Percentiles rank a stretch among this genome's conserved stretches.
phyloP scores from a whole-genome alignment of 2,113 vertebrate genomes.

The Taxidea taxus region DNA sequence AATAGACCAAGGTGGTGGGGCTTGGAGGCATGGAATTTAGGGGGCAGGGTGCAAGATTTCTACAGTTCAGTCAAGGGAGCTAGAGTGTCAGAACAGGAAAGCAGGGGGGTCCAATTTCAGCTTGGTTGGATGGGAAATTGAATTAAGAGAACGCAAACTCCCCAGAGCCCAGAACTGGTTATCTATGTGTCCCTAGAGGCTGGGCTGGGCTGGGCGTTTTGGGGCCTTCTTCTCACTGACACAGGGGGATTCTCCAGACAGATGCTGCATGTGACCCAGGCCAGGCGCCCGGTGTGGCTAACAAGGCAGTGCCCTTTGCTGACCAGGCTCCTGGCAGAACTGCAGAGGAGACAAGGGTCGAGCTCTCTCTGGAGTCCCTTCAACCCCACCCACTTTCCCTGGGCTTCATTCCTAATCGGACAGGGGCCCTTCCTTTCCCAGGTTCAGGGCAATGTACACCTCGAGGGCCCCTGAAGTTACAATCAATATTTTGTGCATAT shows the following conservation, averaged over 20 bases:
- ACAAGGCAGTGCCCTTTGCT: background rate
- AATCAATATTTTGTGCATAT: background rate
- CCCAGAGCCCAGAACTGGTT: background rate
- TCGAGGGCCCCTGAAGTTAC: background rate
- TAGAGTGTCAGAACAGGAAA: background rate
- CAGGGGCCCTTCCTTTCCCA: background rate
- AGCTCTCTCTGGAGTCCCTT: background rate
- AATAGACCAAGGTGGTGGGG: background rate
- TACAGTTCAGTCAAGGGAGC: background rate
- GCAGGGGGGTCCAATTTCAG: background rate
- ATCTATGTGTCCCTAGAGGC: background rate
- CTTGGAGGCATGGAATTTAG: background rate
- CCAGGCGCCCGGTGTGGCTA: background rate
- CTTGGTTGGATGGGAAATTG: background rate
- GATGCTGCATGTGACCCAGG: background rate
- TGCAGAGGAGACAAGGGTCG: background rate
- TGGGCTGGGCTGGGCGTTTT: background rate
- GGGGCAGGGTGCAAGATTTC: background rate
- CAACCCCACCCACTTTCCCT: background rate
- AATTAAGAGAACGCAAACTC: background rate
- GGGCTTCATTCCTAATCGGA: background rate
- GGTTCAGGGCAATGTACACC: background rate
- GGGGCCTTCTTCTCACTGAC: background rate
- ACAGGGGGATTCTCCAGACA: background rate
- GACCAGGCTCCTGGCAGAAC: fast-evolving